Evolutionary conservation across 92 coral and sea anemone genomes (phyloP).

Genomic region (Siderastrea siderea): DNA sequence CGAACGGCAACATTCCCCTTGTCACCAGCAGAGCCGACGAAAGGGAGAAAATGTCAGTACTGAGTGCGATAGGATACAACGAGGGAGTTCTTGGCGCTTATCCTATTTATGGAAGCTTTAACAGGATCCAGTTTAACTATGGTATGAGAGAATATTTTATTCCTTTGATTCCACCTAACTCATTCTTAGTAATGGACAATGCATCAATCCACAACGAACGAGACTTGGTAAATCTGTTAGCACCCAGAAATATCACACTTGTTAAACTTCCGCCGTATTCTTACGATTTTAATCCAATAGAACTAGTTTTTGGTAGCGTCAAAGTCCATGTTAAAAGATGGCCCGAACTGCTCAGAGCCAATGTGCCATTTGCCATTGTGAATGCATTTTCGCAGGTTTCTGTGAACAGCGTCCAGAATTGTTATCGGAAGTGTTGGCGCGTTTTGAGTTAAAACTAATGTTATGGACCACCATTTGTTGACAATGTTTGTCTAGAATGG

Average conservation of each 20-base stretch:
- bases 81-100: conserved; percentile 36
- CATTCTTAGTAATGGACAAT: conserved; percentile 50
- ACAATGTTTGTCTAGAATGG: too few species aligned
- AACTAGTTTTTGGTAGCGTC: conserved; percentile 50
- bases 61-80: conserved; percentile 30
- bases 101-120: conserved; percentile 50
- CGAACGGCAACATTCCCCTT: conserved; percentile 27
- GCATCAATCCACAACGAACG: conserved; percentile 27
- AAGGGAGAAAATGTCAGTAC: conserved; percentile 53
- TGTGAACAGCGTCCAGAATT: too few species aligned
- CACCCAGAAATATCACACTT: conserved; percentile 42
- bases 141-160: background rate
- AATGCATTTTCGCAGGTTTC: too few species aligned
- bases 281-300: conserved; percentile 40
- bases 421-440: too few species aligned
- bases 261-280: conserved; percentile 51
- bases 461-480: too few species aligned
- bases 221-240: conserved; percentile 13
- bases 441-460: too few species aligned
- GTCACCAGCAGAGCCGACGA: conserved; percentile 16
- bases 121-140: background rate
- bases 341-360: conserved; percentile 17
- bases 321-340: conserved; percentile 20
- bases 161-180: conserved; percentile 29
- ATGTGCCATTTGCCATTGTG: conserved; percentile 12